Base-by-base conservation (phyloP, 2,888 invertebrate genomes). In the Amblyteles armatorius region DNA sequence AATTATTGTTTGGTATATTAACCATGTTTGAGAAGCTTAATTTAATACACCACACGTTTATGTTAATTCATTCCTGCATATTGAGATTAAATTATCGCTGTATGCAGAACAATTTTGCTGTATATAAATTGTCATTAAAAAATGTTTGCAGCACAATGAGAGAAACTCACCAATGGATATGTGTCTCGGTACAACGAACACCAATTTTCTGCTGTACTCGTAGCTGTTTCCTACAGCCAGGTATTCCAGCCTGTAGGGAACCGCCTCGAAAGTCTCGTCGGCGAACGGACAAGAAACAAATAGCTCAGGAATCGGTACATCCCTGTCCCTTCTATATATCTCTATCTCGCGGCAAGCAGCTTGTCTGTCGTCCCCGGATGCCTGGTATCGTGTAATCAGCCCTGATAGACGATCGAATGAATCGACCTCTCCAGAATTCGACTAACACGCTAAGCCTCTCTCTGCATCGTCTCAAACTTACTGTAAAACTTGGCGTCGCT, bases 151-250 rank as follows among this genome's bases (percentile, higher is more conserved):
- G 3, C 19, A 0, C 3, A 69, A 3, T 16, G 0, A 19, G n/a
- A 5, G 3, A 82, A 22, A 79, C 87, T 85, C 83, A 93, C 93
- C 91, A 33, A 93, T 90, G 57, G 85, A 87, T 84, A 83, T 88
- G 44, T 92, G 91, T 36, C 84, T 82, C 11, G 93, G 93, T 68
- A 93, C 91, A 6, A 87, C 88, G 78, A 93, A 93, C 69, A 93
- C 88, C 29, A 93, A 90, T 82, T 90, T 91, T 80, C 91, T 90
- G 83, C 88, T 92, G 76, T 93, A 93, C 68, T 89, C 89, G 68
- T 90, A 91, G 44, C 79, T 85, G 3, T 89, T 29, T 2, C 88
- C 89, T 5, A 82, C 88, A 16, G 90, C 86, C 6, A 90, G 74
- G 69, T 92, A 91, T 29, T 93, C 91, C 73, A 93, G 87, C 6